Evolutionary conservation across 2,113 vertebrate genomes (phyloP), one percentile per base, ranked within the genome.

Genomic region (Albula glossodonta): DNA sequence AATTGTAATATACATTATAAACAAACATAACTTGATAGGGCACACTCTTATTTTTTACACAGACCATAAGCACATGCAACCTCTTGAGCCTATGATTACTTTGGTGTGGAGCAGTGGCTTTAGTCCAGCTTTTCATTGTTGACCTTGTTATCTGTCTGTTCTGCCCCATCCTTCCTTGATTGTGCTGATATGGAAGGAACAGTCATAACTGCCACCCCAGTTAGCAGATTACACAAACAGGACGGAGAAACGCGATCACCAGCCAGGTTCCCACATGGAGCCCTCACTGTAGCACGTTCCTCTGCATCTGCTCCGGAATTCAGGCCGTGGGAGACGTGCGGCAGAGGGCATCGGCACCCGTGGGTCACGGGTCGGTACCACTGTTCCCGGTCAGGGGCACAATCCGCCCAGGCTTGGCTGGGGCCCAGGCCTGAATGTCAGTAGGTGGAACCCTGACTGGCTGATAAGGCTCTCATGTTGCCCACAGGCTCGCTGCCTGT

Each of bases 391-490:
- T 31, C n/a, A 74, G 70, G 70, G 31, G 22, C 70, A 74, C 70
- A 74, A 74, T 31, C 10, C 70, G 70, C 5, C 70, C 70, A 2
- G 31, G n/a, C 25, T 74, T 74, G 70, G 70, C 70, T 9, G n/a
- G 25, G 70, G 11, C 70, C 70, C 70, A 74, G 70, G 22, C 70
- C 22, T 31, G 22, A 74, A 31, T 74, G 70, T 74, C 70, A 74
- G 70, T 22, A 74, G 70, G 70, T 74, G 70, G 70, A 74, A n/a
- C 70, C 3, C 70, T 74, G 70, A 31, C n/a, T 13, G 70, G 70
- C 70, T 10, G 70, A 74, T 74, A 74, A 74, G 70, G n/a, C 70
- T 74, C 70, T 74, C n/a, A 74, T 74, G 70, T 74, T 25, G 70
- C 22, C 70, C 22, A n/a, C n/a, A 25, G 70, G 70, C 70, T 74